Base-by-base conservation (phyloP, 2,113 vertebrate genomes). In the Cololabis saira region DNA sequence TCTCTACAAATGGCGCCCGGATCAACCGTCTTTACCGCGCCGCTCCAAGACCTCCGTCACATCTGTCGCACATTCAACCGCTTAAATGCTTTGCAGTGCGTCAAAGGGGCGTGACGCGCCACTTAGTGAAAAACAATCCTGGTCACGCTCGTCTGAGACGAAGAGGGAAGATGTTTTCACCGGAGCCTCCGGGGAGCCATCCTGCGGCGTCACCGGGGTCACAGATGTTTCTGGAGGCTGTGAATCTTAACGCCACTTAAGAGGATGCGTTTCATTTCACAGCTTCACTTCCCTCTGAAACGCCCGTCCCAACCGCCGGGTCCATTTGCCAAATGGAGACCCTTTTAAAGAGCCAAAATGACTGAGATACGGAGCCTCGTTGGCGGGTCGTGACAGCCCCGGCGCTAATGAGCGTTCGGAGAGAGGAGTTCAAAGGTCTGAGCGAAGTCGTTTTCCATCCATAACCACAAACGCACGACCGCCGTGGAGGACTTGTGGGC, bases 161-260 rank as follows among this genome's bases (percentile, higher is more conserved):
- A 69, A 77, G 65, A 66, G 18, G 45, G 44, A 62, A 68, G 57
- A 89, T 80, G 67, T 85, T 80, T 90, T 78, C 50, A 33, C 61
- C 54, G 17, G 58, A 49, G 61, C 16, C 81, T 63, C 19, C 82
- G 3, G 45, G 78, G 75, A 63, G 43, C 71, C 53, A 67, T 79
- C 59, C 44, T 43, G 68, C 50, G 78, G 73, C 30, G 16, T 56
- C 56, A 77, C 60, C 44, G 75, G 30, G 72, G 83, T 84, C 84
- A 78, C 81, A 82, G 56, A 84, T 83, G 73, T 76, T 81, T 71
- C 24, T 19, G 49, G 66, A 82, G 48, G 41, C 48, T 50, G 15
- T 45, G 67, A 68, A 76, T 58, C 67, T 56, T 55, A 80, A 79
- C 75, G 50, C 65, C 76, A 76, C 62, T 82, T 67, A 43, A 0